Conservation (phyloP, 2,888 invertebrate genomes). For the Cryptocheilus praepositus region DNA sequence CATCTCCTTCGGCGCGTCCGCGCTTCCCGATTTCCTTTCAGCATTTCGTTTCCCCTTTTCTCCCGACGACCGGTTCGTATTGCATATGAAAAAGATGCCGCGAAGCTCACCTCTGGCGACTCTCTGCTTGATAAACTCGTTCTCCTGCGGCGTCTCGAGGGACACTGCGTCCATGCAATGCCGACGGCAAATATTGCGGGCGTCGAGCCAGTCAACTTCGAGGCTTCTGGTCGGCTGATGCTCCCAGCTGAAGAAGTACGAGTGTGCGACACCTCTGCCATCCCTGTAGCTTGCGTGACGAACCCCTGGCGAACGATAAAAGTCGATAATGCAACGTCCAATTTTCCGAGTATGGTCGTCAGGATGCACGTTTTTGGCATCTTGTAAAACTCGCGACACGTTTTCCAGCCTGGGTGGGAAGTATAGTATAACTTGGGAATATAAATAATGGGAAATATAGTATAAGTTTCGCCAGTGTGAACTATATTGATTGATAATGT, state of each 20-base stretch:
- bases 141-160: slow-evolving; percentile 92
- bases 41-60: too few relatives aligned
- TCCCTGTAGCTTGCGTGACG: slow-evolving; percentile 92
- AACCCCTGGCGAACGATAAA: slow-evolving; percentile 79
- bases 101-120: slow-evolving; percentile 83
- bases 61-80: too few relatives aligned
- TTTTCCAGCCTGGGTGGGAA: too few relatives aligned
- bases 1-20: too few relatives aligned
- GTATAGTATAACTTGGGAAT: too few relatives aligned
- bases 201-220: slow-evolving; percentile 94
- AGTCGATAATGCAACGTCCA: too few relatives aligned
- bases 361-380: background rate
- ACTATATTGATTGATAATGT: too few relatives aligned
- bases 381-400: background rate
- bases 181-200: slow-evolving; percentile 92
- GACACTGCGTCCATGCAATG: slow-evolving; percentile 97
- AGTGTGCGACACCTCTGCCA: slow-evolving; percentile 90
- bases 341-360: slow-evolving; percentile 4
- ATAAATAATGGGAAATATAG: too few relatives aligned
- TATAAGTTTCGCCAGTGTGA: too few relatives aligned
- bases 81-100: background rate
- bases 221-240: slow-evolving; percentile 87
- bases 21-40: too few relatives aligned
- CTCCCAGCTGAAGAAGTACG: slow-evolving; percentile 96
- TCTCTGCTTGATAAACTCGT: slow-evolving; percentile 92